Evolutionary conservation across 2,113 vertebrate genomes (phyloP), one percentile per base, ranked within the genome.

Genomic region (Balaeniceps rex): DNA sequence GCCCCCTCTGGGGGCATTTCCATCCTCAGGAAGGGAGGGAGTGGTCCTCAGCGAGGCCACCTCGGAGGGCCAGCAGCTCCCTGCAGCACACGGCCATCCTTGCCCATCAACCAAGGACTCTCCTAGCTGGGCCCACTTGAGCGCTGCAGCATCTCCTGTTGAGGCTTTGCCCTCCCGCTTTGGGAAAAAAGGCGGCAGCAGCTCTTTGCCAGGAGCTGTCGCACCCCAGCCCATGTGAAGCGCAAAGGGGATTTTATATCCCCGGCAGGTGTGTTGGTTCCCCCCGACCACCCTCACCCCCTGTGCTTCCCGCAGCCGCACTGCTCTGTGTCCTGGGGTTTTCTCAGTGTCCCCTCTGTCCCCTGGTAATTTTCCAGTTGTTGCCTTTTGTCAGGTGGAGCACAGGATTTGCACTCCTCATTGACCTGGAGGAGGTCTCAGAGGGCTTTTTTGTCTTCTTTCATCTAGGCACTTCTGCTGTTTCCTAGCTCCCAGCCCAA

Each of bases 231-330:
- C 38, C 0, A 0, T 11, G 21, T 52, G 44, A 94, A n/a, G 28
- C 10, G 38, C 40, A 66, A 60, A 44, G 24, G 19, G n/a, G 57
- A 38, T 81, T 64, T 54, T 38, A 34, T 51, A 52, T 89, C n/a
- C 19, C 29, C 2, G 0, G 9, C 12, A 93, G 58, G 21, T 28
- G 40, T 9, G 24, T 19, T 54, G 17, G 42, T 57, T 42, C 2
- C 1, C 10, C 6, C 11, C 0, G 1, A 10, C 18, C 0, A 4
- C 46, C 38, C 38, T 55, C 2, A 0, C 5, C 9, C 15, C 7
- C 23, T 25, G 33, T 46, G 66, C 75, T 34, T 54, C 21, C 31
- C 0, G 0, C 19, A 91, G 76, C 66, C 6, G 5, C 38, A 10
- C 19, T 4, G 28, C 49, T 68, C 47, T 5, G 2, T 7, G 47